These are phyloP conservation scores for Mergus octosetaceus DNA, from an alignment of 2,797 vertebrate species.

Conservation along the genomic window DNA sequence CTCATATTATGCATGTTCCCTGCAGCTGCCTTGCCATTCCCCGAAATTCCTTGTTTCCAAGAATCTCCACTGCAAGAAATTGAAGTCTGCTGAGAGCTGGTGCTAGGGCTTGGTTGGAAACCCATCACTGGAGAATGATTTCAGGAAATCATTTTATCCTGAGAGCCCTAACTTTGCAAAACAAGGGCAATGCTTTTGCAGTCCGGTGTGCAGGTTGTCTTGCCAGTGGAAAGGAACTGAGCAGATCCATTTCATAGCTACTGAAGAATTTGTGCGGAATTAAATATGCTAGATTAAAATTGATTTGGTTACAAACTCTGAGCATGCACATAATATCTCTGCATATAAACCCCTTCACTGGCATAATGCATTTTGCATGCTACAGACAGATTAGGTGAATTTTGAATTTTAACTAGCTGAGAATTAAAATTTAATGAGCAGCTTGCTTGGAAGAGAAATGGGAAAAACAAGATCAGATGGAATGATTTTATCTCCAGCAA, in stretches of 20 bases:
- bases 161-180: neutral
- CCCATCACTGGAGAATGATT: neutral
- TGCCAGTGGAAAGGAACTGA: neutral
- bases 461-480: constrained; percentile 1
- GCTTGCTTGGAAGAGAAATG: constrained; percentile 23
- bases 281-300: constrained; percentile 27
- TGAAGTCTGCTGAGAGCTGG: neutral
- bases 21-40: constrained; percentile 22
- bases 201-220: neutral
- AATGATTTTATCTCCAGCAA: neutral
- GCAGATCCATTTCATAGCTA: neutral
- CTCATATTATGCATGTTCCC: neutral
- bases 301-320: constrained; percentile 29
- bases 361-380: constrained; percentile 45
- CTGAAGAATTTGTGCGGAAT: neutral
- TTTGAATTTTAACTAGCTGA: constrained; percentile 56
- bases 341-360: constrained; percentile 32
- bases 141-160: constrained; percentile 3
- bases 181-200: neutral
- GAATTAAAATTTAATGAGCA: constrained; percentile 57
- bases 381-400: constrained; percentile 44
- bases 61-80: neutral
- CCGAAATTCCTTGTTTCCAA: neutral
- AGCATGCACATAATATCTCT: neutral
- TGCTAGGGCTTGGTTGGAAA: neutral